phyloP scores from a whole-genome alignment of 2,113 vertebrate species.

The Epinephelus moara region DNA sequence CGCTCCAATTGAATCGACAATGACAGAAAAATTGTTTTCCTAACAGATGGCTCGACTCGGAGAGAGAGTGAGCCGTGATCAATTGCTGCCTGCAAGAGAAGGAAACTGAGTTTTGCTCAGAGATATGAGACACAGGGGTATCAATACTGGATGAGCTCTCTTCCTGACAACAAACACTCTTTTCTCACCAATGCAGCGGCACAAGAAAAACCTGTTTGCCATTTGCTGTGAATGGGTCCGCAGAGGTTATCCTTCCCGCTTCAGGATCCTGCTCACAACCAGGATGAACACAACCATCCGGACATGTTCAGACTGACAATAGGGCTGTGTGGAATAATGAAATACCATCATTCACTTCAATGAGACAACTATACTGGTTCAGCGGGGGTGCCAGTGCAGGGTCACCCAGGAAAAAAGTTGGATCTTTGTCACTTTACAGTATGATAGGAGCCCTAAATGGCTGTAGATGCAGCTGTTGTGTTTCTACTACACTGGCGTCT shows the following conservation, averaged over 20 bases:
- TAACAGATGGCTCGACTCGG: conserved; percentile 61
- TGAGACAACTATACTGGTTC: conserved; percentile 1
- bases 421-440: neutral
- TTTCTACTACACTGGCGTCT: neutral
- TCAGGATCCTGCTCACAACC: conserved; percentile 12
- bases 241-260: conserved; percentile 17
- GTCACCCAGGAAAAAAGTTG: neutral
- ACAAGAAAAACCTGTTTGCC: conserved; percentile 32
- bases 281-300: neutral
- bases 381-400: neutral
- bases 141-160: conserved; percentile 62
- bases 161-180: conserved; percentile 48
- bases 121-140: conserved; percentile 65
- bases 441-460: neutral
- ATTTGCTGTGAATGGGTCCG: conserved; percentile 36
- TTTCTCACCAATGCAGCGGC: conserved; percentile 15
- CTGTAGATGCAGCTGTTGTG: neutral
- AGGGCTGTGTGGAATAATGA: neutral
- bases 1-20: conserved; percentile 53
- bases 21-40: conserved; percentile 66
- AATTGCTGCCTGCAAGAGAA: conserved; percentile 58
- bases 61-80: conserved; percentile 57
- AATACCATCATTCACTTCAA: conserved; percentile 8
- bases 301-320: conserved; percentile 31
- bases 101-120: conserved; percentile 68